Evolutionary conservation across 2,113 vertebrate genomes (phyloP).

Genomic region (Petaurus breviceps): DNA sequence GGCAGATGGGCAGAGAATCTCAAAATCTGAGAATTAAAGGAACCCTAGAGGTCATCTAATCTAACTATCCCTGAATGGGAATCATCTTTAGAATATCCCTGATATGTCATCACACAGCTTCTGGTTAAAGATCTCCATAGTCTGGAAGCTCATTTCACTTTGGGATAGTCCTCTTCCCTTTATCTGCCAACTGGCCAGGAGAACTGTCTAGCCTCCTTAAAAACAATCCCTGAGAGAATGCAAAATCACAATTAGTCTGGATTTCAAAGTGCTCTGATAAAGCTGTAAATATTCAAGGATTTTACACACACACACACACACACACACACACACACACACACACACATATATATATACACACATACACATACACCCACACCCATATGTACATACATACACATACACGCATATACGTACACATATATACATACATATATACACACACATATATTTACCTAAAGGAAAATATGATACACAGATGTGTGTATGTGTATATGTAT

Average conservation of each 20-base stretch:
- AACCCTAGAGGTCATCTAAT: not conserved
- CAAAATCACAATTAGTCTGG: not conserved
- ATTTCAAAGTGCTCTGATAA: not conserved
- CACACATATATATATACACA: too few species aligned
- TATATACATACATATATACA: too few species aligned
- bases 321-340: not conserved
- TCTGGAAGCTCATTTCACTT: not conserved
- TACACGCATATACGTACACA: too few species aligned
- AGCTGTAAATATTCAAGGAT: not conserved
- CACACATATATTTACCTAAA: too few species aligned
- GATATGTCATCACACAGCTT: not conserved
- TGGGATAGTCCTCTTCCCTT: not conserved
- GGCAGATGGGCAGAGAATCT: not conserved
- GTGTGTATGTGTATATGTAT: too few species aligned
- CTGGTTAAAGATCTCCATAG: not conserved
- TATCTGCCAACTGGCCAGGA: not conserved
- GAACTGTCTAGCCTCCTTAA: not conserved
- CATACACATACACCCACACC: too few species aligned
- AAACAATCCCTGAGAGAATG: not conserved
- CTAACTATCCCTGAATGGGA: not conserved
- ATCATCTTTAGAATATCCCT: not conserved
- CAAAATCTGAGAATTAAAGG: not conserved
- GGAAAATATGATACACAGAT: too few species aligned
- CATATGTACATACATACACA: too few species aligned
- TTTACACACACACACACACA: not conserved